Evolutionary conservation across 2,888 invertebrate genomes (phyloP).

Genomic region (Cyclophora albipunctata): DNA sequence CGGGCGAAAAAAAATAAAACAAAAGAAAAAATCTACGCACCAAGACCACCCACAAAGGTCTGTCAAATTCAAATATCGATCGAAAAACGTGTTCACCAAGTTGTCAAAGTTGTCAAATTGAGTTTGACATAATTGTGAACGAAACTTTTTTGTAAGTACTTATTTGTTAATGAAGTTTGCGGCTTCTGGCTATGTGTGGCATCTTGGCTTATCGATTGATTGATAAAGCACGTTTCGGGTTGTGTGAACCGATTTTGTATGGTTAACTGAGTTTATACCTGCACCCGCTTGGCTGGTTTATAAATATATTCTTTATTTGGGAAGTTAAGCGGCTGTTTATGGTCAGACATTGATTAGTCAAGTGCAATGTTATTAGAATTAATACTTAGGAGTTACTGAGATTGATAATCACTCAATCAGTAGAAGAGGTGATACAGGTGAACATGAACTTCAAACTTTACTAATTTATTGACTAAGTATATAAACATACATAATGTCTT

Average conservation of each 20-base stretch:
- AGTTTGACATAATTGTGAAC: slow-evolving; percentile 70
- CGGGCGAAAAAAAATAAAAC: slow-evolving; percentile 43
- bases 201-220: slow-evolving; percentile 13
- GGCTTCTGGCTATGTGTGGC: slow-evolving; percentile 36
- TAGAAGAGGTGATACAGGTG: too few relatives aligned
- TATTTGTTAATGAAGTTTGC: slow-evolving; percentile 29
- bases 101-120: slow-evolving; percentile 73
- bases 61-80: slow-evolving; percentile 62
- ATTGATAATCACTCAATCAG: too few relatives aligned
- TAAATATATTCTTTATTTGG: too few relatives aligned
- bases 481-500: too few relatives aligned
- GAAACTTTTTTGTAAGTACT: slow-evolving; percentile 45
- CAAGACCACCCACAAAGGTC: slow-evolving; percentile 67
- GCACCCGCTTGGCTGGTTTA: not conserved
- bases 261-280: not conserved
- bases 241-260: not conserved
- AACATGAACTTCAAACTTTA: too few relatives aligned
- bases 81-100: slow-evolving; percentile 68
- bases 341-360: too few relatives aligned
- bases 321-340: too few relatives aligned
- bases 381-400: too few relatives aligned
- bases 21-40: slow-evolving; percentile 45
- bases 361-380: too few relatives aligned
- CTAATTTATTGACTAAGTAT: too few relatives aligned
- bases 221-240: slow-evolving; percentile 7